Percentiles rank a stretch among this genome's conserved stretches.
Evolutionary conservation across 2,888 invertebrate species (phyloP).

Genomic region (Desoria tigrina): DNA sequence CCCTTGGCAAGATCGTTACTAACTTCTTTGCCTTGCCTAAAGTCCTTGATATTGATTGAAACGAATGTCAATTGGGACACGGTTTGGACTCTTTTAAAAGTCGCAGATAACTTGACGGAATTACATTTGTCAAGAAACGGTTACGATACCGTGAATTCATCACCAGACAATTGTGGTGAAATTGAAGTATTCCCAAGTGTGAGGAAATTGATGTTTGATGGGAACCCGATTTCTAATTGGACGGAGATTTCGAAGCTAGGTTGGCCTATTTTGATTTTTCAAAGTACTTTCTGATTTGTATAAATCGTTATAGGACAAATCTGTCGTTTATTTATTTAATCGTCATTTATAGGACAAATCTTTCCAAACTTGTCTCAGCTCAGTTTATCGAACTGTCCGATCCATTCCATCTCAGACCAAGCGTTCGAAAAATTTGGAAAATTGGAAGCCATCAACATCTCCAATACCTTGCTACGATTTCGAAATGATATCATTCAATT

Average conservation of each 20-base stretch:
- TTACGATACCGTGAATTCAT: constrained; percentile 56
- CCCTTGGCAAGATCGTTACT: constrained; percentile 59
- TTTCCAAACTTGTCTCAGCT: constrained; percentile 32
- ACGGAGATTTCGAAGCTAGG: constrained; percentile 29
- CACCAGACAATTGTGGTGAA: background rate
- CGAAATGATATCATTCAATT: constrained; percentile 23
- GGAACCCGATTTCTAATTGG: constrained; percentile 32
- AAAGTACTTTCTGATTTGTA: no score
- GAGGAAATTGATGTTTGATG: constrained; percentile 26
- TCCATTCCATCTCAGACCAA: constrained; percentile 7
- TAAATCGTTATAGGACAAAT: no score
- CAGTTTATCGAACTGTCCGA: constrained; percentile 17
- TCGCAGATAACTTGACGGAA: constrained; percentile 66
- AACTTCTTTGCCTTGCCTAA: constrained; percentile 52
- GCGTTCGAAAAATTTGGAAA: constrained; percentile 7
- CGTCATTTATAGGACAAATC: constrained; percentile 17
- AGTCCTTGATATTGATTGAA: constrained; percentile 76
- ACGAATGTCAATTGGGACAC: constrained; percentile 82
- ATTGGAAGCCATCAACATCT: constrained; percentile 22
- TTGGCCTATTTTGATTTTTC: background rate
- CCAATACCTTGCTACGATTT: constrained; percentile 18
- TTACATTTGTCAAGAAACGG: constrained; percentile 88
- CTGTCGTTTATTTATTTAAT: no score
- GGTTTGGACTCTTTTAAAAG: constrained; percentile 68
- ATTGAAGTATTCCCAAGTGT: background rate